A percentile compares a stretch with the other conserved stretches of the same genome.
Conservation (phyloP, 2,797 vertebrate species). For the Morelia viridis region DNA sequence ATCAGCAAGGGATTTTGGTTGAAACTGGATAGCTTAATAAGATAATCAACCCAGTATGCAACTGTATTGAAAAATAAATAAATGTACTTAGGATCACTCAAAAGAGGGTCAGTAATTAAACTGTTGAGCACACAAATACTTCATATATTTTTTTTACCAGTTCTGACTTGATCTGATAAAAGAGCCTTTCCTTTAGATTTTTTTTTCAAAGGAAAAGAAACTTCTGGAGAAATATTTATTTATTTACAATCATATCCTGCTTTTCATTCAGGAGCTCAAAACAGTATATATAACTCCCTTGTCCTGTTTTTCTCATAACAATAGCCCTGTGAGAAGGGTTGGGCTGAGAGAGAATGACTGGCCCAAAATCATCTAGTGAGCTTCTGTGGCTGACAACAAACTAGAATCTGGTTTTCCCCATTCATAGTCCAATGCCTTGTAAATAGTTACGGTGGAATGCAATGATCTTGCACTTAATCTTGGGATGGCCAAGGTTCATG, state of each 20-base stretch:
- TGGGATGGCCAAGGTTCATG: not conserved
- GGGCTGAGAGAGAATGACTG: not conserved
- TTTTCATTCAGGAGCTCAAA: not conserved
- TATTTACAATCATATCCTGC: not conserved
- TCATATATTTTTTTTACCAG: not conserved
- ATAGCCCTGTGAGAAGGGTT: not conserved
- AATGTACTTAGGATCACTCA: not conserved
- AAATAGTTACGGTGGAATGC: not conserved
- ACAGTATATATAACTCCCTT: not conserved
- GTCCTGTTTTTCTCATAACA: not conserved
- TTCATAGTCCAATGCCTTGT: not conserved
- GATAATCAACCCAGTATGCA: not conserved
- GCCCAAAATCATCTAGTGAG: not conserved
- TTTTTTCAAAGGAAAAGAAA: not conserved
- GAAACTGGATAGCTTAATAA: not conserved
- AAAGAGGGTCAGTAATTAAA: not conserved
- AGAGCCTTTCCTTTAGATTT: not conserved
- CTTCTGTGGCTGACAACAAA: not conserved
- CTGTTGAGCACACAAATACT: not conserved
- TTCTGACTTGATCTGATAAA: not conserved
- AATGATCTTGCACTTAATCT: not conserved
- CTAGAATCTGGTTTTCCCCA: not conserved
- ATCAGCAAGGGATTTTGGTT: not conserved
- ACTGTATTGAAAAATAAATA: not conserved
- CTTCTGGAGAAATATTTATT: not conserved